phyloP scores from a whole-genome alignment of 2,888 invertebrate genomes.

The Incurvaria masculella region DNA sequence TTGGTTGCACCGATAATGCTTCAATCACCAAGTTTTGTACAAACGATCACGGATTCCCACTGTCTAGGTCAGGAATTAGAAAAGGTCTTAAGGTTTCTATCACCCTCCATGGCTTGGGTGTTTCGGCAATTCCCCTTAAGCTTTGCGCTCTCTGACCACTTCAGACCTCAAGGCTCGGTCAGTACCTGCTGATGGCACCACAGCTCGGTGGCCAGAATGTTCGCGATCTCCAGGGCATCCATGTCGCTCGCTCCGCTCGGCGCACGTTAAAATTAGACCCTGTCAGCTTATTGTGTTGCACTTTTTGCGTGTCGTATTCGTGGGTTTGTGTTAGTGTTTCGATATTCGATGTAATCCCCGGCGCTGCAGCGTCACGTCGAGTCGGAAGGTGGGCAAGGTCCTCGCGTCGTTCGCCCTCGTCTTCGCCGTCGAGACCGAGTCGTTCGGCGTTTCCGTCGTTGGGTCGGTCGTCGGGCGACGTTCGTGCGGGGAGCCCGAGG shows the following conservation, averaged over 20 bases:
- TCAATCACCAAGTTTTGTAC: too few relatives aligned
- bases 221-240: constrained; percentile 83
- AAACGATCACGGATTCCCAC: too few relatives aligned
- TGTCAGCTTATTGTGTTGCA: constrained; percentile 54
- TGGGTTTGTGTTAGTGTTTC: constrained; percentile 46
- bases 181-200: constrained; percentile 82
- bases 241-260: constrained; percentile 52
- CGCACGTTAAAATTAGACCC: constrained; percentile 53
- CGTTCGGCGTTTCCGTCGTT: not conserved
- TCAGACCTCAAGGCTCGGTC: not conserved
- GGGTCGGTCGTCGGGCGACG: not conserved
- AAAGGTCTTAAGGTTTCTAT: too few relatives aligned
- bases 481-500: constrained; percentile 37
- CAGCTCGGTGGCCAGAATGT: constrained; percentile 79
- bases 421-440: constrained; percentile 6
- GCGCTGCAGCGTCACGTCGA: constrained; percentile 23
- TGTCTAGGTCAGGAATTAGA: too few relatives aligned
- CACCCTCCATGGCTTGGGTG: too few relatives aligned
- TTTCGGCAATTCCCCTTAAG: too few relatives aligned
- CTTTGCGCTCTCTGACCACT: too few relatives aligned
- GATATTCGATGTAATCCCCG: constrained; percentile 54
- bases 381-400: too few relatives aligned
- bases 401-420: not conserved
- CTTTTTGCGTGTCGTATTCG: constrained; percentile 56
- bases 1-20: too few relatives aligned